These are phyloP conservation scores for Centropus bengalensis DNA, from an alignment of 2,113 vertebrate genomes.

Conservation along the genomic window DNA sequence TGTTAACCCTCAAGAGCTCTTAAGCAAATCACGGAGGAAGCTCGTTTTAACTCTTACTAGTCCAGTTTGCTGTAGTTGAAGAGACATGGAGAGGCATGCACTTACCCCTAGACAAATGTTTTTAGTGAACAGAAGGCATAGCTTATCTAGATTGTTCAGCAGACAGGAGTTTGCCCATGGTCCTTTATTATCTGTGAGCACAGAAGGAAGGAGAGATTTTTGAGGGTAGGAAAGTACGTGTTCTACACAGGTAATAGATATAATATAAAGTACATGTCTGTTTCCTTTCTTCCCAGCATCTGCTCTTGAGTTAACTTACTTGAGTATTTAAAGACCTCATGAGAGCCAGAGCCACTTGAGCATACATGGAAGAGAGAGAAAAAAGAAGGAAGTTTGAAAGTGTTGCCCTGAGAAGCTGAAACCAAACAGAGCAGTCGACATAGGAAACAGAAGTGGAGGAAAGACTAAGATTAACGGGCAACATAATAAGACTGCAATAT, in stretches of 20 bases:
- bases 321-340: neutral
- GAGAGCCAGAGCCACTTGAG: neutral
- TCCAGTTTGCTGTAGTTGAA: neutral
- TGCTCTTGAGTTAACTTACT: neutral
- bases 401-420: neutral
- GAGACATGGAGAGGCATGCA: accelerated
- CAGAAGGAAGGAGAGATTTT: neutral
- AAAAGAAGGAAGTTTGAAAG: neutral
- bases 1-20: neutral
- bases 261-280: accelerated
- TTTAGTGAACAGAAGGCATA: neutral
- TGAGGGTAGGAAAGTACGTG: accelerated
- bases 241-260: neutral
- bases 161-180: accelerated
- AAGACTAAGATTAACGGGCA: neutral
- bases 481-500: neutral
- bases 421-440: neutral
- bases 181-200: neutral
- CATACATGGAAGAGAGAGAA: accelerated
- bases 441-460: neutral
- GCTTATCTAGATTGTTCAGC: accelerated
- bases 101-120: neutral
- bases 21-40: neutral
- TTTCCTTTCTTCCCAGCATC: neutral
- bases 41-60: neutral